A percentile compares a stretch with the other conserved stretches of the same genome.
phyloP scores from a whole-genome alignment of 2,888 invertebrate genomes.

The Drosophila ezoana region DNA sequence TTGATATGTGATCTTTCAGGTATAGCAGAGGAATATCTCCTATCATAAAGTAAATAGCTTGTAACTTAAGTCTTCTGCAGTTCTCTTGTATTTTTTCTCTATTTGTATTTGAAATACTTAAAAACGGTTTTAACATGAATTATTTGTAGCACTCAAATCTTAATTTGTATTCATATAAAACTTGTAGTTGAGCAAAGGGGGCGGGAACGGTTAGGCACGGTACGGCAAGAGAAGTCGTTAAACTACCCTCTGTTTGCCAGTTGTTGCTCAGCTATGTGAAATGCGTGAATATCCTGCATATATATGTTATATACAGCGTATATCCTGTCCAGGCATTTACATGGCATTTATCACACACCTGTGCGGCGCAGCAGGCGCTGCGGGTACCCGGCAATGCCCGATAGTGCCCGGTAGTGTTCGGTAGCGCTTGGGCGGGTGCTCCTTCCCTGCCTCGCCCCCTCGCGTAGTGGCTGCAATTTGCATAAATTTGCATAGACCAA shows the following conservation, averaged over 20 bases:
- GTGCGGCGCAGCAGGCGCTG: constrained; percentile 35
- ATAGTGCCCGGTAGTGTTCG: too few species aligned
- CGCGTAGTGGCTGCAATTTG: constrained; percentile 36
- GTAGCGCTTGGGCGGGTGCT: too few species aligned
- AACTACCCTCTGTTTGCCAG: constrained; percentile 45
- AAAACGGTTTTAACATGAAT: too few species aligned
- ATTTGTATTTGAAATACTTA: too few species aligned
- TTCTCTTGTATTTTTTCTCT: too few species aligned
- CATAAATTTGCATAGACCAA: constrained; percentile 63
- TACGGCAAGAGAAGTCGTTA: constrained; percentile 2
- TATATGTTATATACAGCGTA: constrained; percentile 32
- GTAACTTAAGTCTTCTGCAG: too few species aligned
- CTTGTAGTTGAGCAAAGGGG: constrained; percentile 5
- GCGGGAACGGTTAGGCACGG: not conserved
- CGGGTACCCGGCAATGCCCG: too few species aligned
- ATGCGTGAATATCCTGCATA: constrained; percentile 49
- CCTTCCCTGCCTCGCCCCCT: too few species aligned
- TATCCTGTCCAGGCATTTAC: constrained; percentile 53
- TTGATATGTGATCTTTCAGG: too few species aligned
- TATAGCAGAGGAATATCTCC: too few species aligned
- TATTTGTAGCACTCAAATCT: too few species aligned
- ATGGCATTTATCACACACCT: constrained; percentile 70
- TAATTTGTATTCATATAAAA: constrained; percentile 10
- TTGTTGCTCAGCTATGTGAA: constrained; percentile 22
- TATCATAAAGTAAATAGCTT: too few species aligned